These are phyloP conservation scores for Ahaetulla prasina DNA, from an alignment of 2,113 vertebrate species.

Conservation along the genomic window DNA sequence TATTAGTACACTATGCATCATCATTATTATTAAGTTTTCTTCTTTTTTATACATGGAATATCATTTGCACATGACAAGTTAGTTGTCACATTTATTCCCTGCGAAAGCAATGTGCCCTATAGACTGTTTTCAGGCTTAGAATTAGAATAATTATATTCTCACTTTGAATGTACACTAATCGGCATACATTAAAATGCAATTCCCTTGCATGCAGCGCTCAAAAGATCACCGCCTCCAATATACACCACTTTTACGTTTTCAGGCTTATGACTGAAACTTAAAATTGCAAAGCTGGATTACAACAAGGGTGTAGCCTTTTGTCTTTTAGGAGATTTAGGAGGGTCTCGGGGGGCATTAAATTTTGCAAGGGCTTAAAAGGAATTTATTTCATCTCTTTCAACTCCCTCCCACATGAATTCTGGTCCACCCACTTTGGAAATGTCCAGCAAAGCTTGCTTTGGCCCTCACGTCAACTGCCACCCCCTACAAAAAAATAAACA, in stretches of 20 bases:
- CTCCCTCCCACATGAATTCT: not conserved
- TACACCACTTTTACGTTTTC: too few relatives aligned
- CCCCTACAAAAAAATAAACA: not conserved
- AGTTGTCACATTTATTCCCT: not conserved
- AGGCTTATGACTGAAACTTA: not conserved
- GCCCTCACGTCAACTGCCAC: not conserved
- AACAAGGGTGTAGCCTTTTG: not conserved
- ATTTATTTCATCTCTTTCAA: not conserved
- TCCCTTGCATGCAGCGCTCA: too few relatives aligned
- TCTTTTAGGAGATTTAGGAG: not conserved
- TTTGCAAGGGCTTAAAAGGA: not conserved
- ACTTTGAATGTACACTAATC: too few relatives aligned
- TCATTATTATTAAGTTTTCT: not conserved
- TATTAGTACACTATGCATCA: not conserved
- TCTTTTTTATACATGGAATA: not conserved
- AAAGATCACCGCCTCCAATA: too few relatives aligned
- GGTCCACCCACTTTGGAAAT: not conserved
- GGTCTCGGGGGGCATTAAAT: not conserved
- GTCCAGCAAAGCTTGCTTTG: not conserved
- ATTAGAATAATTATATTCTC: too few relatives aligned
- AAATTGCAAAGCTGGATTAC: not conserved
- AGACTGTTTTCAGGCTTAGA: too few relatives aligned
- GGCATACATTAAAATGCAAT: too few relatives aligned
- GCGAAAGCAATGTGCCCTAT: not conserved
- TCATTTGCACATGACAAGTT: not conserved